Conservation (phyloP, 2,797 vertebrate genomes). For the Macropus fuliginosus region DNA sequence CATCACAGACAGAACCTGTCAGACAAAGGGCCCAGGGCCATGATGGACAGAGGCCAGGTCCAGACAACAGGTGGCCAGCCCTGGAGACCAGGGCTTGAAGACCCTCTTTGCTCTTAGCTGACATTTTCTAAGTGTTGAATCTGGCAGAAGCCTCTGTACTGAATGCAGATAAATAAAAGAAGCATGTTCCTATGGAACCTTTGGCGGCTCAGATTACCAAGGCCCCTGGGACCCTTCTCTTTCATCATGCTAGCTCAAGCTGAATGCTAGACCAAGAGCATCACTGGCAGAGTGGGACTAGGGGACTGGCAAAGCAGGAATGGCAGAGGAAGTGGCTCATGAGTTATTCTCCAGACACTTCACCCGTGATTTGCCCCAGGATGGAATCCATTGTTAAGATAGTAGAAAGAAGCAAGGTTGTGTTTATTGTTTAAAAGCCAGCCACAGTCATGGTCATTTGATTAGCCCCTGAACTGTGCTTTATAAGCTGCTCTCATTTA, state of each 20-base stretch:
- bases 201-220: constrained; percentile 55
- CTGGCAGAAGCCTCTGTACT: constrained; percentile 62
- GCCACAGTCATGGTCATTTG: constrained; percentile 10
- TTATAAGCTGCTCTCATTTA: background rate
- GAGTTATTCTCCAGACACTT: constrained; percentile 30
- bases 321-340: constrained; percentile 24
- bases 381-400: constrained; percentile 20
- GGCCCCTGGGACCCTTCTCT: constrained; percentile 66
- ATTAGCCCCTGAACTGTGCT: background rate
- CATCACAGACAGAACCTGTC: constrained; percentile 44
- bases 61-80: constrained; percentile 55
- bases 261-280: constrained; percentile 53
- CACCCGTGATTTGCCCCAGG: constrained; percentile 34
- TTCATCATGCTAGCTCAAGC: constrained; percentile 64
- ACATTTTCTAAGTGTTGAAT: constrained; percentile 60
- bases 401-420: background rate
- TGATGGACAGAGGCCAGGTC: constrained; percentile 65
- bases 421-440: background rate
- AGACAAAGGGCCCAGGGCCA: constrained; percentile 53
- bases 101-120: constrained; percentile 47
- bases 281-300: constrained; percentile 19
- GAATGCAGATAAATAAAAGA: constrained; percentile 66
- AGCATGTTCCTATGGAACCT: constrained; percentile 74
- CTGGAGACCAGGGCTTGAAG: constrained; percentile 70
- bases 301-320: background rate